phyloP scores from a whole-genome alignment of 2,113 vertebrate species.

The Numida meleagris region DNA sequence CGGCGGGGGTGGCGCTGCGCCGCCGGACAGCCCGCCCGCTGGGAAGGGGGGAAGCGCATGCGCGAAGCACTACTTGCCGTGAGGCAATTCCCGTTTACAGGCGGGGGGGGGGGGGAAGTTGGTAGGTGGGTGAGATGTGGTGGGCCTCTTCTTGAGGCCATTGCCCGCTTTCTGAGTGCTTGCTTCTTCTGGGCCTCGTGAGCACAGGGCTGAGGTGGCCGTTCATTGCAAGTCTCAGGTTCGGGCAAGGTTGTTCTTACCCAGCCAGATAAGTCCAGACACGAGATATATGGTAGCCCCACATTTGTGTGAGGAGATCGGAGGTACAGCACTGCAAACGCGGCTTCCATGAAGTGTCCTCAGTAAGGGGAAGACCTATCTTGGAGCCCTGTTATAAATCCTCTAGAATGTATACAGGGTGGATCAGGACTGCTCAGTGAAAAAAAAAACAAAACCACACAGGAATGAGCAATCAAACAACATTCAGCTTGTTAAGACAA shows the following conservation, averaged over 20 bases:
- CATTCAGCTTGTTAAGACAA: rapidly evolving
- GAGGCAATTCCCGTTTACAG: too few species aligned
- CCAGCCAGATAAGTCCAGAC: not conserved
- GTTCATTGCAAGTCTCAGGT: not conserved
- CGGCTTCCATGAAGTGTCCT: not conserved
- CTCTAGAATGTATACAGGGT: not conserved
- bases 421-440: too few species aligned
- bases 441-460: rapidly evolving
- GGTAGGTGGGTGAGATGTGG: too few species aligned
- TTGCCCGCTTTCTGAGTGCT: not conserved
- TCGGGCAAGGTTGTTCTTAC: not conserved
- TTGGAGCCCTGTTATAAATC: not conserved
- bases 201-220: not conserved
- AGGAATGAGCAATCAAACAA: not conserved
- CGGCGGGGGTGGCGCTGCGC: not conserved
- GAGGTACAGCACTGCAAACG: too few species aligned
- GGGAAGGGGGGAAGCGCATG: not conserved
- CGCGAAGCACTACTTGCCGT: not conserved
- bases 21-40: not conserved
- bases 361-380: not conserved
- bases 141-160: too few species aligned
- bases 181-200: not conserved
- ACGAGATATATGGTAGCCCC: too few species aligned
- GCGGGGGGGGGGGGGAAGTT: rapidly evolving
- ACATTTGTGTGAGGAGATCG: not conserved